These are phyloP conservation scores for Crypturellus tataupa DNA, from an alignment of 2,797 vertebrate genomes.

Conservation along the genomic window DNA sequence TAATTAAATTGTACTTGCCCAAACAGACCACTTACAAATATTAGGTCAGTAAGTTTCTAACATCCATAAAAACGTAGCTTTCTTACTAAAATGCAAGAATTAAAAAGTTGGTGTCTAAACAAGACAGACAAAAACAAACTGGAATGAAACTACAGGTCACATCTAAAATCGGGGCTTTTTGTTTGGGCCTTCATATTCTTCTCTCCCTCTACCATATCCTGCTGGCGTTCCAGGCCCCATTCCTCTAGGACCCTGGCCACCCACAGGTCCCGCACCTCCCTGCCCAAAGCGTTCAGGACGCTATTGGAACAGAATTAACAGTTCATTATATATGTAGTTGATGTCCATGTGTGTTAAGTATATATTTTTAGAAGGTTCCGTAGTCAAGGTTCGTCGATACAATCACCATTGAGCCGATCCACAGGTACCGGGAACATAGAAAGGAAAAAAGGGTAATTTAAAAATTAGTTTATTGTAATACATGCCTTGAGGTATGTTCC, in stretches of 20 bases:
- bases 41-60: constrained; percentile 87
- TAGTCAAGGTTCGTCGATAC: constrained; percentile 98
- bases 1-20: constrained; percentile 84
- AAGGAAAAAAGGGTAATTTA: constrained; percentile 99
- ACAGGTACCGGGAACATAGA: constrained; percentile 99
- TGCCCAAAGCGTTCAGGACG: constrained; percentile 98
- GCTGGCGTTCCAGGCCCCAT: constrained; percentile 88
- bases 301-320: constrained; percentile 87
- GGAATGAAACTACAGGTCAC: constrained; percentile 84
- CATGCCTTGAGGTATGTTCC: constrained; percentile 90
- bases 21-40: constrained; percentile 88
- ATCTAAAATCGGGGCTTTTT: constrained; percentile 98
- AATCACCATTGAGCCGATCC: constrained; percentile 99
- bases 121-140: constrained; percentile 87
- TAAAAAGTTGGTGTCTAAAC: constrained; percentile 87
- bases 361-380: constrained; percentile 92
- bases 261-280: constrained; percentile 89
- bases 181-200: constrained; percentile 97
- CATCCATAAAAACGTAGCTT: constrained; percentile 88
- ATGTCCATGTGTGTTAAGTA: constrained; percentile 89
- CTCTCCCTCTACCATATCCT: constrained; percentile 96
- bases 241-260: constrained; percentile 90
- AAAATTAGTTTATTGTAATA: constrained; percentile 98
- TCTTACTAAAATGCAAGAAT: constrained; percentile 96
- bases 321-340: constrained; percentile 88